Conservation (phyloP, 2,797 vertebrate species). For the Labroides dimidiatus region DNA sequence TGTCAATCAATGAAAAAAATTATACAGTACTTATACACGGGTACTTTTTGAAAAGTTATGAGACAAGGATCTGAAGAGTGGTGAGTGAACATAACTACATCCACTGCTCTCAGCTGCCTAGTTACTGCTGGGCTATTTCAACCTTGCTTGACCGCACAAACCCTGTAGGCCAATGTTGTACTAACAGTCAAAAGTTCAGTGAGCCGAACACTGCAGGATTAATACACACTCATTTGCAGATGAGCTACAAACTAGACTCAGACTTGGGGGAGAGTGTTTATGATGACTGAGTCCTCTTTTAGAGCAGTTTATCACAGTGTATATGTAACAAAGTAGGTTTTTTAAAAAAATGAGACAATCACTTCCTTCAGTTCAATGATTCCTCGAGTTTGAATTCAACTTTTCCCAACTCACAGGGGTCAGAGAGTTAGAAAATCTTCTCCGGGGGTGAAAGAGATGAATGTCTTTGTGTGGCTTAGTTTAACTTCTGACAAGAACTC, state of each 20-base stretch:
- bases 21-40: neutral
- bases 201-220: constrained; percentile 62
- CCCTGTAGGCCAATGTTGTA: constrained; percentile 57
- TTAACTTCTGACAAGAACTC: neutral
- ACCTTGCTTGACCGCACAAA: constrained; percentile 57
- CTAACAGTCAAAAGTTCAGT: constrained; percentile 66
- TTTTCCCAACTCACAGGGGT: constrained; percentile 6
- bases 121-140: constrained; percentile 50
- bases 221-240: constrained; percentile 71
- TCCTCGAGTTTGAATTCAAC: neutral
- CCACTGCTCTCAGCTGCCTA: constrained; percentile 39
- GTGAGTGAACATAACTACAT: constrained; percentile 11
- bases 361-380: neutral
- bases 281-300: constrained; percentile 12
- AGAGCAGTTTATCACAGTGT: constrained; percentile 6
- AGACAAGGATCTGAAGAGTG: constrained; percentile 13
- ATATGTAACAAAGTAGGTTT: neutral
- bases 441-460: neutral
- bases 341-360: neutral
- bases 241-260: constrained; percentile 55
- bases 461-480: neutral
- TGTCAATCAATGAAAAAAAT: neutral
- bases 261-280: constrained; percentile 14
- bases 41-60: neutral
- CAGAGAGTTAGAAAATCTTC: constrained; percentile 6